phyloP scores from a whole-genome alignment of 2,797 vertebrate genomes.

The Phataginus tetradactyla region DNA sequence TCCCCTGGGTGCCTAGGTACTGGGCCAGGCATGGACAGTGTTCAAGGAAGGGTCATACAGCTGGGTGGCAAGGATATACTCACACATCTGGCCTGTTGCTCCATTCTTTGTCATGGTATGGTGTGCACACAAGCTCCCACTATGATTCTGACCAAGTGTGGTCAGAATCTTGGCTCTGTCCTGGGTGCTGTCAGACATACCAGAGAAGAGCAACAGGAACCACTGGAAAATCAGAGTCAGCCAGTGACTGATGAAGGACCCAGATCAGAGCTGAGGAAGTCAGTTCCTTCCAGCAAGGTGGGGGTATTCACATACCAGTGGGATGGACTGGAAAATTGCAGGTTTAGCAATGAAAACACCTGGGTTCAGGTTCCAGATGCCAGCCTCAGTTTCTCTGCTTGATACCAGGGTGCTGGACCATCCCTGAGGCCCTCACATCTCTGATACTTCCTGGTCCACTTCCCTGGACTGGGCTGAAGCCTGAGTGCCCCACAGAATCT shows the following conservation, averaged over 20 bases:
- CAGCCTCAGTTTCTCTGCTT: neutral
- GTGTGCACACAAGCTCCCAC: neutral
- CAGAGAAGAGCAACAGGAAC: neutral
- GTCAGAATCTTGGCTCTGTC: neutral
- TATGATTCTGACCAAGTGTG: neutral
- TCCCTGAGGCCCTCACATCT: neutral
- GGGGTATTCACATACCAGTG: too few species aligned
- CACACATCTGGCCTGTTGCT: fast-evolving
- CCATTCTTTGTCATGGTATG: fast-evolving
- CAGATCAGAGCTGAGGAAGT: neutral
- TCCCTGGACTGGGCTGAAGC: neutral
- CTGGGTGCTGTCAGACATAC: neutral
- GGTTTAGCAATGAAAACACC: neutral
- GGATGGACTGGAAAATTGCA: neutral
- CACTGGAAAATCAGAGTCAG: neutral
- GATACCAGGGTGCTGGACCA: neutral
- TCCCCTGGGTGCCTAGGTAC: too few species aligned
- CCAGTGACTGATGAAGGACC: fast-evolving
- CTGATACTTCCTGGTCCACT: neutral
- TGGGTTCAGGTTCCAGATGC: neutral
- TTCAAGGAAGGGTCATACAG: neutral
- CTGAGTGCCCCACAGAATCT: neutral
- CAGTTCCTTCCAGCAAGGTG: fast-evolving
- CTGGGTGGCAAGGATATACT: fast-evolving
- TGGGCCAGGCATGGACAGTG: neutral